phyloP scores from a whole-genome alignment of 2,797 vertebrate species.

The Psittacula derbiana region DNA sequence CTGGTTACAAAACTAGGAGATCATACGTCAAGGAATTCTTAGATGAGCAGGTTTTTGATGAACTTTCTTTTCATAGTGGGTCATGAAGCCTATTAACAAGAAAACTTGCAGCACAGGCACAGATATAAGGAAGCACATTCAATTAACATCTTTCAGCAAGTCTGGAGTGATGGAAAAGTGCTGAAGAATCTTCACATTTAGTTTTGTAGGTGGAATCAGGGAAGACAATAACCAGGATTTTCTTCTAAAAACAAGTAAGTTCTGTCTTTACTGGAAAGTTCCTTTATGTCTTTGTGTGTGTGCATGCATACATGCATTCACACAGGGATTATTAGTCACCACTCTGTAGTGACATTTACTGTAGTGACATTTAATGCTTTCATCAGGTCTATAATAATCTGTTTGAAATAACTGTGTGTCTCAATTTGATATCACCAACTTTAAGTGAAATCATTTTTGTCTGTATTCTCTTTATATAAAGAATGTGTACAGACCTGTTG shows the following conservation, averaged over 20 bases:
- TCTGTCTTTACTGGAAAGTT: not conserved
- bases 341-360: not conserved
- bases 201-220: not conserved
- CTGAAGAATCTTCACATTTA: not conserved
- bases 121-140: not conserved
- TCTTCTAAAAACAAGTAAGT: not conserved
- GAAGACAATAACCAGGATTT: not conserved
- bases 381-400: not conserved
- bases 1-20: not conserved
- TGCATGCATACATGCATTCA: not conserved
- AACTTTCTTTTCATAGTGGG: not conserved
- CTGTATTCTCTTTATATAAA: not conserved
- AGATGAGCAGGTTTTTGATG: not conserved
- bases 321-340: not conserved
- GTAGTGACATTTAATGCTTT: not conserved
- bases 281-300: not conserved
- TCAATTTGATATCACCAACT: not conserved
- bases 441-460: not conserved
- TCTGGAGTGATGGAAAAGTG: not conserved
- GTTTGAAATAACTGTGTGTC: not conserved
- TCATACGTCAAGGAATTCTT: not conserved
- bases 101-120: not conserved
- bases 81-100: not conserved
- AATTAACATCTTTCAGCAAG: not conserved
- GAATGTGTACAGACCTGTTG: not conserved